Percentiles rank a stretch among this genome's conserved stretches.
These are phyloP conservation scores for Plebejus argus DNA, from an alignment of 2,888 invertebrate genomes.

Conservation along the genomic window DNA sequence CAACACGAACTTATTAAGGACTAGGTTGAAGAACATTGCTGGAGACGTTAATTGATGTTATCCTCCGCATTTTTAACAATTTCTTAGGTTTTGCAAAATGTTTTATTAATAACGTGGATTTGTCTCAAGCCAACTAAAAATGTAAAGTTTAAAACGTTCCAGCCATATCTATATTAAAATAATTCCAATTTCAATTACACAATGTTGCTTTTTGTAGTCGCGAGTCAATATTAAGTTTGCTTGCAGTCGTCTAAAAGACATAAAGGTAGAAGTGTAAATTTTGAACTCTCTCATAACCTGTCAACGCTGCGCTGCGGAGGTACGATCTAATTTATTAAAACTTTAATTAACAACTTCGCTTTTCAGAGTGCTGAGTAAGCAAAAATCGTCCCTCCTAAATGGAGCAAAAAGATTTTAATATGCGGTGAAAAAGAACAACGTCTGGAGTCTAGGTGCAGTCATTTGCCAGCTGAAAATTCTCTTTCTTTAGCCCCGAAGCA, in stretches of 20 bases:
- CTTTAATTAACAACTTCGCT: constrained; percentile 55
- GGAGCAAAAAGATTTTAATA: constrained; percentile 58
- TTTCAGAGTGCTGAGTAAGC: constrained; percentile 46
- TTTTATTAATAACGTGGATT: too few relatives aligned
- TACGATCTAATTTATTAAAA: constrained; percentile 49
- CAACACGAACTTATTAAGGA: not conserved
- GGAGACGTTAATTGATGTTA: too few relatives aligned
- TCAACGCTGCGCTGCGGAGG: constrained; percentile 37
- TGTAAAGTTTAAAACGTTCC: not conserved
- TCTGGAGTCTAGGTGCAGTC: constrained; percentile 51
- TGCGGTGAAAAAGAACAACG: constrained; percentile 49
- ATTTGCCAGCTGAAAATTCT: constrained; percentile 56
- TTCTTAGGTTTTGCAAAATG: too few relatives aligned
- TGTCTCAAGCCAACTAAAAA: not conserved
- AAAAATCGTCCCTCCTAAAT: constrained; percentile 50
- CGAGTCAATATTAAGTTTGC: constrained; percentile 11
- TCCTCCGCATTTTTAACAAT: not conserved
- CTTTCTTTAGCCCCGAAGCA: constrained; percentile 53
- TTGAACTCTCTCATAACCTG: constrained; percentile 31
- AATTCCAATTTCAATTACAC: not conserved
- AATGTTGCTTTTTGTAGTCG: not conserved
- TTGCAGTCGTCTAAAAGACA: constrained; percentile 21
- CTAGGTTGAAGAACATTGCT: not conserved
- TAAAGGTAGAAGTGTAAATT: constrained; percentile 32
- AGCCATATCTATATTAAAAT: not conserved